These are phyloP conservation scores for Microtus ochrogaster DNA, from an alignment of 2,113 vertebrate genomes.

Conservation along the genomic window DNA sequence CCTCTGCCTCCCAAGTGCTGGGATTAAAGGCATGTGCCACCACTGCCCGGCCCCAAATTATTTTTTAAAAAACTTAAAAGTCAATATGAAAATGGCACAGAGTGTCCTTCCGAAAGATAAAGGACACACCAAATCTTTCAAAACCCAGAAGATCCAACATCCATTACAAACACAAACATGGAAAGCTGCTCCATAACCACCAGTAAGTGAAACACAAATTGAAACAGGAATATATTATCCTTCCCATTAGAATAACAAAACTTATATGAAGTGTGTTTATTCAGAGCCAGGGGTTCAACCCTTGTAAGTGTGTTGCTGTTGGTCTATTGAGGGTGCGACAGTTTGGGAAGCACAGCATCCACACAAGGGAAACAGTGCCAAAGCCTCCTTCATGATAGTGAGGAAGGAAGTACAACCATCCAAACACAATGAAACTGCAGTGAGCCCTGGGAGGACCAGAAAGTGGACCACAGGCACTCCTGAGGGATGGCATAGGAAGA, in stretches of 20 bases:
- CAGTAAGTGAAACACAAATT: background rate
- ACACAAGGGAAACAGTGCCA: background rate
- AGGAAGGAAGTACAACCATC: background rate
- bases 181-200: background rate
- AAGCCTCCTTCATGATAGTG: background rate
- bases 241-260: background rate
- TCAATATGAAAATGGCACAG: background rate
- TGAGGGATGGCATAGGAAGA: background rate
- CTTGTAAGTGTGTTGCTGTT: background rate
- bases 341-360: background rate
- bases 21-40: no score
- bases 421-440: background rate
- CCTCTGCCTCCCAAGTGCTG: no score
- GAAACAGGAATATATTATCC: background rate
- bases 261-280: background rate
- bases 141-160: background rate
- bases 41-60: no score
- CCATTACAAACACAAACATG: background rate
- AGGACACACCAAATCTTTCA: background rate
- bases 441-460: background rate
- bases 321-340: background rate
- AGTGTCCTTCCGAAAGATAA: background rate
- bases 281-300: no score
- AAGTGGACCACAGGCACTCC: background rate
- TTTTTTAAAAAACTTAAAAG: slow-evolving; percentile 10